Evolutionary conservation across 2,888 invertebrate genomes (phyloP).

Genomic region (Eremobia ochroleuca): DNA sequence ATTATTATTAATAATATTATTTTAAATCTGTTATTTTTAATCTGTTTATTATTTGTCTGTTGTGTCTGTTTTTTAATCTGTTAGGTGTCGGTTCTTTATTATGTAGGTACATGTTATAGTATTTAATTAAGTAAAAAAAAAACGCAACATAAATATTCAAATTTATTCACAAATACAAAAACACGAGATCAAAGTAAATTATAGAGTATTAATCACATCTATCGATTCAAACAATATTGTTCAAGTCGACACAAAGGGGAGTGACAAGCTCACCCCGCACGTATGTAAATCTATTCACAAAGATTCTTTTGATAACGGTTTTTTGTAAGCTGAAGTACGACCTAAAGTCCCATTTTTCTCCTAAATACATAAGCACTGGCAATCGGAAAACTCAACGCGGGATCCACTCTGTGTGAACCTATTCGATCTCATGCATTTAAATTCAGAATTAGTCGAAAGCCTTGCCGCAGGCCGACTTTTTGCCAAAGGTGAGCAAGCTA

Average conservation of each 20-base stretch:
- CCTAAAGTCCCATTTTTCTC: conserved; percentile 82
- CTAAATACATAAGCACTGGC: conserved; percentile 87
- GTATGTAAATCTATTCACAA: conserved; percentile 77
- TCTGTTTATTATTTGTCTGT: no score
- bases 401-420: conserved; percentile 86
- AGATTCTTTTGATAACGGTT: conserved; percentile 80
- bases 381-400: conserved; percentile 83
- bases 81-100: no score
- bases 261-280: conserved; percentile 63
- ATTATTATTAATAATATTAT: background rate
- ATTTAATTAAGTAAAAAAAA: background rate
- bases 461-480: conserved; percentile 84
- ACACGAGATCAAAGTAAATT: conserved; percentile 16
- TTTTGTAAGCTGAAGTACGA: conserved; percentile 81
- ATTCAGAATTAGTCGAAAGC: conserved; percentile 90
- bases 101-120: background rate
- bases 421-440: conserved; percentile 91
- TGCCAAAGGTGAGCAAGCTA: conserved; percentile 83
- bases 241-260: conserved; percentile 69
- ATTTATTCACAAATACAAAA: conserved; percentile 13
- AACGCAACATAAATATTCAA: background rate
- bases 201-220: conserved; percentile 57
- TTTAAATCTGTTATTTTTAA: no score
- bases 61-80: no score
- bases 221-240: conserved; percentile 68